Conservation (phyloP, 2,888 invertebrate genomes). For the Agonum fuliginosum region DNA sequence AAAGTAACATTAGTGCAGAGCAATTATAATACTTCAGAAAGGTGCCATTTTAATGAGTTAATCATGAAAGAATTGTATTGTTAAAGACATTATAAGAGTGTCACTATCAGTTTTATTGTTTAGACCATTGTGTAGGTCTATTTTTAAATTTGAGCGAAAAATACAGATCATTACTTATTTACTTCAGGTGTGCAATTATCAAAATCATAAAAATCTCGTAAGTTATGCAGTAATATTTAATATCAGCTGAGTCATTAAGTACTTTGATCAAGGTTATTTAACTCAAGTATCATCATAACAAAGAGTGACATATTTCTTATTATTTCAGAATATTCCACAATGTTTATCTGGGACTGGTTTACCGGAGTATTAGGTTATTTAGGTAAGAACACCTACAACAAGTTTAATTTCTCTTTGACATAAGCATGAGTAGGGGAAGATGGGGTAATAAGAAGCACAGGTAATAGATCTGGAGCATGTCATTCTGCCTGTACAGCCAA, state of each 20-base stretch:
- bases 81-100: too few species aligned
- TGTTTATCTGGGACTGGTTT: constrained; percentile 98
- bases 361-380: constrained; percentile 95
- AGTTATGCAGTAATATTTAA: constrained; percentile 32
- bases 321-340: constrained; percentile 71
- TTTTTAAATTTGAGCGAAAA: constrained; percentile 16
- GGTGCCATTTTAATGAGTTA: too few species aligned
- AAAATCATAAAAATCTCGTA: constrained; percentile 6
- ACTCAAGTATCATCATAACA: constrained; percentile 53
- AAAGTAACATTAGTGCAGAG: not conserved
- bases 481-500: too few species aligned
- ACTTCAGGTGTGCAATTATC: not conserved
- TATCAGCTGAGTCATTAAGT: constrained; percentile 64
- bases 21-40: too few species aligned
- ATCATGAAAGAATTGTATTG: too few species aligned
- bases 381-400: constrained; percentile 80
- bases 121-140: constrained; percentile 8
- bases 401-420: constrained; percentile 59
- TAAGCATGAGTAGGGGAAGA: too few species aligned
- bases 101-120: too few species aligned
- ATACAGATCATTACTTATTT: not conserved
- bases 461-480: too few species aligned
- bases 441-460: too few species aligned
- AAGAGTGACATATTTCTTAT: constrained; percentile 58
- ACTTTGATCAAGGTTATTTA: constrained; percentile 63